Conservation (phyloP, 2,113 vertebrate species). For the Entosphenus tridentatus region DNA sequence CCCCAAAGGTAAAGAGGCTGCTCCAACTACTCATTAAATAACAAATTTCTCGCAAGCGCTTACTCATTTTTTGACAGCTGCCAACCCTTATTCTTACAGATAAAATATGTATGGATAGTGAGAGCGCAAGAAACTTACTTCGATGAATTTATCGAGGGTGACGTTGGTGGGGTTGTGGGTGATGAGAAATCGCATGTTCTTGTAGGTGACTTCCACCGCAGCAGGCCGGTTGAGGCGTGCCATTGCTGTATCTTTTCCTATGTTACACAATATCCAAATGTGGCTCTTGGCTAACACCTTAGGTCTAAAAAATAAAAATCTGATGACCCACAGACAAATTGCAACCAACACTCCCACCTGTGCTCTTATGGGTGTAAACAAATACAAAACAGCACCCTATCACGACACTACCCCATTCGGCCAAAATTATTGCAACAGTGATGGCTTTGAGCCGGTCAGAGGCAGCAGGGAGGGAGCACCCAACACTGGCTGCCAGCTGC, state of each 20-base stretch:
- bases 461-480: not conserved
- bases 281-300: not conserved
- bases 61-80: too few relatives aligned
- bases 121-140: conserved; percentile 36
- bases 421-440: not conserved
- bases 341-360: not conserved
- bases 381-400: not conserved
- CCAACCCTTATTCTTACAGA: not conserved
- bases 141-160: conserved; percentile 96
- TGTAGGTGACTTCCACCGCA: conserved; percentile 98
- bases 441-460: not conserved
- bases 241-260: conserved; percentile 36
- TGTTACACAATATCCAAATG: not conserved
- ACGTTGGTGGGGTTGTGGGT: conserved; percentile 98
- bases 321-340: not conserved
- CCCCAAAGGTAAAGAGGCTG: not conserved
- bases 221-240: conserved; percentile 98
- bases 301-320: not conserved
- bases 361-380: not conserved
- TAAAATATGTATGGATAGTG: not conserved
- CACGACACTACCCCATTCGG: not conserved
- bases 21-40: not conserved
- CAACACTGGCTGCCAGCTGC: not conserved
- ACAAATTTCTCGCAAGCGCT: not conserved
- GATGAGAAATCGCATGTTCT: conserved; percentile 99